phyloP scores from a whole-genome alignment of 1,140 invertebrate genomes.

The Achatina immaculata region DNA sequence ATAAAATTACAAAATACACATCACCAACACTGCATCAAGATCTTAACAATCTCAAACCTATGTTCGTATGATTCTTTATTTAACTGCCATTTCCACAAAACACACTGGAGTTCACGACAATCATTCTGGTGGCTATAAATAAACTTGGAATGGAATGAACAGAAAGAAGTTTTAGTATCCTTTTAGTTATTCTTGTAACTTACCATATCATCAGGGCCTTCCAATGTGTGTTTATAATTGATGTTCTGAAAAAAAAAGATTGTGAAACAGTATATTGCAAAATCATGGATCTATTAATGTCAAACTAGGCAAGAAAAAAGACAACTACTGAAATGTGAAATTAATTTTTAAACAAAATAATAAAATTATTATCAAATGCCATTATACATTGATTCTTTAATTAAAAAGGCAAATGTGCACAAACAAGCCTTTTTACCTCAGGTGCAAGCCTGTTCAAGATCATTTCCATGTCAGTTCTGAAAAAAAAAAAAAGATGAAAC shows the following conservation, averaged over 20 bases:
- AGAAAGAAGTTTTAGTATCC: too few species aligned
- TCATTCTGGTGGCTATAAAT: too few species aligned
- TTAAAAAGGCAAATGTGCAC: not conserved
- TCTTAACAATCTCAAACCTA: too few species aligned
- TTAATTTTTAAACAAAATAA: not conserved
- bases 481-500: not conserved
- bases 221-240: conserved; percentile 94
- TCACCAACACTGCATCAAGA: too few species aligned
- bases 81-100: too few species aligned
- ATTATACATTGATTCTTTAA: not conserved
- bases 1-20: too few species aligned
- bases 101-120: too few species aligned
- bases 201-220: conserved; percentile 99
- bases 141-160: too few species aligned
- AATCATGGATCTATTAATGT: not conserved
- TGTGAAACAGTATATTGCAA: not conserved
- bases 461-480: conserved; percentile 39
- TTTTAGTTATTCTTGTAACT: too few species aligned
- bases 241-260: conserved; percentile 20
- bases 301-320: not conserved
- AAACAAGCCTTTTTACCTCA: conserved; percentile 6
- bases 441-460: conserved; percentile 32
- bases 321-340: not conserved
- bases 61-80: too few species aligned
- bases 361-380: not conserved